Percentiles rank a stretch among this genome's conserved stretches.
phyloP scores from a whole-genome alignment of 1,140 invertebrate genomes.

The Sycophila sp. region DNA sequence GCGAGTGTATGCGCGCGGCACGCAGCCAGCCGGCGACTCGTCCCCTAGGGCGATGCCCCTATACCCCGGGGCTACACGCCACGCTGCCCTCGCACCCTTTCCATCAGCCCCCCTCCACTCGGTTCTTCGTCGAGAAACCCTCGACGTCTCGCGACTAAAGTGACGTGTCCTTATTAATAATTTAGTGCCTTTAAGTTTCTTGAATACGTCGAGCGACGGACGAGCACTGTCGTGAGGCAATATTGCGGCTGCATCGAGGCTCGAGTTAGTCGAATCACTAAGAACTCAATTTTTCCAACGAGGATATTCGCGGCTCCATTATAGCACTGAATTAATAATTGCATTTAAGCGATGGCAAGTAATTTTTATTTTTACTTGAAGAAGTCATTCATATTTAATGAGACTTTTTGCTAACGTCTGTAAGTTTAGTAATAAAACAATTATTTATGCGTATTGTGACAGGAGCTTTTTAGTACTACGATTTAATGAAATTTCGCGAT shows the following conservation, averaged over 20 bases:
- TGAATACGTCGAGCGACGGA: neutral
- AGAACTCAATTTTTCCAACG: neutral
- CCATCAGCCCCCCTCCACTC: neutral
- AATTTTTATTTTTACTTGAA: too few relatives aligned
- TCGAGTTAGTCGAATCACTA: neutral
- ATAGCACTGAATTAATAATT: too few relatives aligned
- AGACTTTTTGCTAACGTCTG: too few relatives aligned
- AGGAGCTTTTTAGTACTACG: too few relatives aligned
- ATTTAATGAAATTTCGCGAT: too few relatives aligned
- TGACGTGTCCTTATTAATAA: conserved; percentile 50
- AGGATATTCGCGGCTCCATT: too few relatives aligned
- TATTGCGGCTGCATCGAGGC: neutral
- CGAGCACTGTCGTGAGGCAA: too few relatives aligned
- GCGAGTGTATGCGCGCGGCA: conserved; percentile 1
- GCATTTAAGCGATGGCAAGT: too few relatives aligned
- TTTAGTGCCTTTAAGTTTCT: conserved; percentile 56
- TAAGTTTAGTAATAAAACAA: too few relatives aligned
- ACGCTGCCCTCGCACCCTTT: conserved; percentile 45
- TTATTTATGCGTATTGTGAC: too few relatives aligned
- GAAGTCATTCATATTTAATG: too few relatives aligned
- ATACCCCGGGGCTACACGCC: conserved; percentile 31
- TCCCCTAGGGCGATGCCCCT: conserved; percentile 51
- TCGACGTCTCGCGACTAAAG: neutral
- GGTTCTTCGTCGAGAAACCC: neutral
- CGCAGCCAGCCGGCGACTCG: conserved; percentile 1